Evolutionary conservation across 2,888 invertebrate genomes (phyloP).

Genomic region (Clusia tigrina): DNA sequence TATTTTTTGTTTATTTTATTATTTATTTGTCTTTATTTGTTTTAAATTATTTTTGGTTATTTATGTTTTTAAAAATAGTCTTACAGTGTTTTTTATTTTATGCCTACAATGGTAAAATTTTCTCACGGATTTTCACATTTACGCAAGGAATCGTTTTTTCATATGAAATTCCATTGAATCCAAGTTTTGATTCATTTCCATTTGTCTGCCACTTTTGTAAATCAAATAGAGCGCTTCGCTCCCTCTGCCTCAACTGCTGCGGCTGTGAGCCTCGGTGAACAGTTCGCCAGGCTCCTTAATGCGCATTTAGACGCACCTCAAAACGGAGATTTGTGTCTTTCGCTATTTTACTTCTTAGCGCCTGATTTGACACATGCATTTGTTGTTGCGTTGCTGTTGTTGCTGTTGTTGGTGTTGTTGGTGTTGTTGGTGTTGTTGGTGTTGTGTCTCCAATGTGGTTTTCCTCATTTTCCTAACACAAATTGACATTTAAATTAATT

Average conservation of each 20-base stretch:
- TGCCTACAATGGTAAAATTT: neutral
- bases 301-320: neutral
- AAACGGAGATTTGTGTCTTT: conserved; percentile 1
- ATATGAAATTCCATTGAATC: too few relatives aligned
- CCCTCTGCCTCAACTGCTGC: neutral
- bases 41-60: neutral
- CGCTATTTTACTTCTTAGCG: conserved; percentile 2
- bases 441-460: neutral
- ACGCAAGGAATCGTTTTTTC: too few relatives aligned
- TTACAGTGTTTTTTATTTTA: too few relatives aligned
- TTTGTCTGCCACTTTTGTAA: neutral
- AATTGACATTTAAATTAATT: conserved; percentile 11
- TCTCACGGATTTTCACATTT: neutral
- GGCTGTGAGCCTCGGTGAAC: neutral
- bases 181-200: too few relatives aligned
- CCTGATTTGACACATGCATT: conserved; percentile 11
- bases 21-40: neutral
- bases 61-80: too few relatives aligned
- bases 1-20: neutral
- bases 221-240: neutral
- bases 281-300: too few relatives aligned
- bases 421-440: neutral
- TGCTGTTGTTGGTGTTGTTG: conserved; percentile 1
- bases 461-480: too few relatives aligned
- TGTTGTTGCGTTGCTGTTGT: neutral